These are phyloP conservation scores for Equus przewalskii DNA, from an alignment of 2,113 vertebrate genomes.

Conservation along the genomic window DNA sequence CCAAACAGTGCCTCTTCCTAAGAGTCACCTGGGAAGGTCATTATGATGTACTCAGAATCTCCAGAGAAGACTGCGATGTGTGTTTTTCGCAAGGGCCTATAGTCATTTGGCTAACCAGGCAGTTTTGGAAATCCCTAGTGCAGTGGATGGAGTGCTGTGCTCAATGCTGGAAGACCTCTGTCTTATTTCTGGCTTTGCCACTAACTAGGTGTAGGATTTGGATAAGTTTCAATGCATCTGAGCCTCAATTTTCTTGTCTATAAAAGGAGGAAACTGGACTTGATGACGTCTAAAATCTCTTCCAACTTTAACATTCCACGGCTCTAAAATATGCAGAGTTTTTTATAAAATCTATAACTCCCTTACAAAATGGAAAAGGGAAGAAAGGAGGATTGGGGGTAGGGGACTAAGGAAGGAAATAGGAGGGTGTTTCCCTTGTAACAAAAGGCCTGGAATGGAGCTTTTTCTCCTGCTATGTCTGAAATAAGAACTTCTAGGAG, in stretches of 20 bases:
- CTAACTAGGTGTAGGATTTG: constrained; percentile 45
- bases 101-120: background rate
- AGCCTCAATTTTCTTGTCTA: background rate
- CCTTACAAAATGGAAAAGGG: background rate
- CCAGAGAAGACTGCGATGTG: background rate
- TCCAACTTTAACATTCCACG: constrained; percentile 38
- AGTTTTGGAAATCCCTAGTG: background rate
- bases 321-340: background rate
- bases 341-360: background rate
- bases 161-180: background rate
- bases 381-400: background rate
- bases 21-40: background rate
- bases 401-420: background rate
- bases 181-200: background rate
- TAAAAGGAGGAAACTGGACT: background rate
- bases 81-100: background rate
- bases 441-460: background rate
- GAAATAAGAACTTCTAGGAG: background rate
- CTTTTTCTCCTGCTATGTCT: background rate
- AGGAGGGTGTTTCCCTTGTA: background rate
- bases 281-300: background rate
- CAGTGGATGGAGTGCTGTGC: background rate
- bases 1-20: background rate
- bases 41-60: fast-evolving
- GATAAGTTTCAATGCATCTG: background rate